Conservation (phyloP, 2,888 invertebrate species). For the Tachina lurida region DNA sequence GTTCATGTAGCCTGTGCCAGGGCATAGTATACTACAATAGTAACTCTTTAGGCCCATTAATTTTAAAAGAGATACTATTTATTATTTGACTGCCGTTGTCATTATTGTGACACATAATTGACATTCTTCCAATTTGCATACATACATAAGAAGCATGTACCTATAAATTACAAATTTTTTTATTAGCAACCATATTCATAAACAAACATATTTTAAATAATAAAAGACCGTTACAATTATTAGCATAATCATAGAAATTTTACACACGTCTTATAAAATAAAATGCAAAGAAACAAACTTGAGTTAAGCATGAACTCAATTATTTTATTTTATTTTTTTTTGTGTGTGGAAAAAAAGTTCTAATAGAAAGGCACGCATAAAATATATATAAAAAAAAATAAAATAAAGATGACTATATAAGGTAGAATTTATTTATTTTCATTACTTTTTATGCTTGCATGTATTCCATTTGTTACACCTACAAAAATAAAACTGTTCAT, state of each 20-base stretch:
- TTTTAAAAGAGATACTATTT: not conserved
- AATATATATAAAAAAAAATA: constrained; percentile 7
- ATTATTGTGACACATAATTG: constrained; percentile 46
- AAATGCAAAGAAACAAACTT: constrained; percentile 15
- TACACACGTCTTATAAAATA: constrained; percentile 55
- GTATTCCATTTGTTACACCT: constrained; percentile 61
- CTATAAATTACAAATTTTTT: not conserved
- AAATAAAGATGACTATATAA: constrained; percentile 45
- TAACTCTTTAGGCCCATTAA: not conserved
- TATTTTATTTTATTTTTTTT: constrained; percentile 36
- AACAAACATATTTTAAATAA: constrained; percentile 37
- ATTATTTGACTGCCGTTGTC: constrained; percentile 7
- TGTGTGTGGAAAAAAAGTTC: constrained; percentile 22
- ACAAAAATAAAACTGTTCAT: constrained; percentile 47
- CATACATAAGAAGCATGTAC: not conserved
- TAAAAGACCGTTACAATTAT: constrained; percentile 66
- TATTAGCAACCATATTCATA: not conserved
- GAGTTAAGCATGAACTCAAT: constrained; percentile 40
- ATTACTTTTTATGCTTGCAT: constrained; percentile 35
- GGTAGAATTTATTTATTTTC: constrained; percentile 41
- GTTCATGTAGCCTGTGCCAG: no score
- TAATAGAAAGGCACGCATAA: constrained; percentile 52
- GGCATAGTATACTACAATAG: no score
- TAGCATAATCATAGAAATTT: constrained; percentile 68
- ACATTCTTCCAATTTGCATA: constrained; percentile 38